Evolutionary conservation across 2,113 vertebrate genomes (phyloP).

Genomic region (Sinocyclocheilus anophthalmus): DNA sequence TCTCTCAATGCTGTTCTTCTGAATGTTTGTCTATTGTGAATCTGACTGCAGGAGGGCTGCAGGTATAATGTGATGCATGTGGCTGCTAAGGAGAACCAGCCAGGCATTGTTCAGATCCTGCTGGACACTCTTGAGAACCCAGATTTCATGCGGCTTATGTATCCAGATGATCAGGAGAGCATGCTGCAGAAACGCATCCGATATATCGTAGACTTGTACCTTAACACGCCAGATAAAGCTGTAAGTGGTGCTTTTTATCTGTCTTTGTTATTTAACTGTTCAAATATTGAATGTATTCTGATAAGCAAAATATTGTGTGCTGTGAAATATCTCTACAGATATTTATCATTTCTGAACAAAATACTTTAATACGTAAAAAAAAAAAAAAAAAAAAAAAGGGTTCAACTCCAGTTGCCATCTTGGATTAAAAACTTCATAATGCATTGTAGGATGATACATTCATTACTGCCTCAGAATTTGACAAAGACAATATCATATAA

Average conservation of each 20-base stretch:
- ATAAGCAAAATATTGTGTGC: not conserved
- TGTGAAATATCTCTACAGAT: not conserved
- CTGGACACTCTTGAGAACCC: slow-evolving; percentile 91
- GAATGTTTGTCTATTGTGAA: slow-evolving; percentile 38
- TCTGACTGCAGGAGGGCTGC: slow-evolving; percentile 85
- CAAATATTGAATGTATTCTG: not conserved
- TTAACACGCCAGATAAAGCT: slow-evolving; percentile 94
- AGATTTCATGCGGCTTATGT: slow-evolving; percentile 95
- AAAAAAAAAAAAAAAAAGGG: not conserved
- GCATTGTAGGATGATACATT: not conserved
- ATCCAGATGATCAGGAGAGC: slow-evolving; percentile 84
- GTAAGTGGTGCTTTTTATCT: slow-evolving; percentile 67
- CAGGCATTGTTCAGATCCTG: slow-evolving; percentile 82
- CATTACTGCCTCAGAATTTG: not conserved
- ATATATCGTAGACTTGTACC: slow-evolving; percentile 95
- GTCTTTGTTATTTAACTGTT: not conserved
- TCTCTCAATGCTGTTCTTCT: slow-evolving; percentile 21
- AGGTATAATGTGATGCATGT: slow-evolving; percentile 98
- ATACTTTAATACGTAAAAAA: not conserved
- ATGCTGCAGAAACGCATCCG: slow-evolving; percentile 91
- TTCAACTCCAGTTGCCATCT: not conserved
- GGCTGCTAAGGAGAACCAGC: slow-evolving; percentile 92
- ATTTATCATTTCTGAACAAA: not conserved
- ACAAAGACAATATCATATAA: not conserved
- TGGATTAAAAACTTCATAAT: not conserved